Percentiles rank a stretch among this genome's conserved stretches.
Evolutionary conservation across 2,888 invertebrate genomes (phyloP).

Genomic region (Agelastica alni): DNA sequence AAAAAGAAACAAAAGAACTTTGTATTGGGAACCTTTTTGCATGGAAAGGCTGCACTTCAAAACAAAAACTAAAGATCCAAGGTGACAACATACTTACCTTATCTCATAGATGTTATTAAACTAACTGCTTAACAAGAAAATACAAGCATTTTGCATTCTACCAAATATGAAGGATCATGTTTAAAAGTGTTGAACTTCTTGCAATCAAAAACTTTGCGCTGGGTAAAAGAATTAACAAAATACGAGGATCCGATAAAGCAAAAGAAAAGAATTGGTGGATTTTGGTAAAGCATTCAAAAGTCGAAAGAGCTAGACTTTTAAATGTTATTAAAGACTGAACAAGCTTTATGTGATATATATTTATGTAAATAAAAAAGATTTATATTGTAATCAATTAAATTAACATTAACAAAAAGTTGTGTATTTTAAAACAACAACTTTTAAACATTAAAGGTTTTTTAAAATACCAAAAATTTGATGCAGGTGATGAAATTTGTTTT

Average conservation of each 20-base stretch:
- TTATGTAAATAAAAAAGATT: not conserved
- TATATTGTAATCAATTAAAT: not conserved
- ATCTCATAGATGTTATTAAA: conserved; percentile 4
- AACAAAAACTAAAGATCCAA: not conserved
- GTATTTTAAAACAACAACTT: not conserved
- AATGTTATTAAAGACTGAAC: not conserved
- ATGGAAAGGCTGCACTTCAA: not conserved
- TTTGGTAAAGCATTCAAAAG: not conserved
- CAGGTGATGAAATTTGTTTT: not conserved
- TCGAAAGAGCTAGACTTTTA: not conserved
- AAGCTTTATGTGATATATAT: not conserved
- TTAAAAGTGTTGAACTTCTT: not conserved
- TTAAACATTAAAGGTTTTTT: not conserved
- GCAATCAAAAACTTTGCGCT: not conserved
- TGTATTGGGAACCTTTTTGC: not conserved
- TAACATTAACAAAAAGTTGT: not conserved
- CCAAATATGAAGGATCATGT: not conserved
- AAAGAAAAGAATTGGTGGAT: not conserved
- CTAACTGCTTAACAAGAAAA: not conserved
- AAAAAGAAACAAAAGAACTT: conserved; percentile 2
- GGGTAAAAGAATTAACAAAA: not conserved
- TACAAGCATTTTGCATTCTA: not conserved
- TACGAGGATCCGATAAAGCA: not conserved
- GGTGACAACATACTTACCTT: not conserved
- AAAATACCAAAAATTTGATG: not conserved